A percentile compares a stretch with the other conserved stretches of the same genome.
phyloP scores from a whole-genome alignment of 2,113 vertebrate species.

The Percina caprodes region DNA sequence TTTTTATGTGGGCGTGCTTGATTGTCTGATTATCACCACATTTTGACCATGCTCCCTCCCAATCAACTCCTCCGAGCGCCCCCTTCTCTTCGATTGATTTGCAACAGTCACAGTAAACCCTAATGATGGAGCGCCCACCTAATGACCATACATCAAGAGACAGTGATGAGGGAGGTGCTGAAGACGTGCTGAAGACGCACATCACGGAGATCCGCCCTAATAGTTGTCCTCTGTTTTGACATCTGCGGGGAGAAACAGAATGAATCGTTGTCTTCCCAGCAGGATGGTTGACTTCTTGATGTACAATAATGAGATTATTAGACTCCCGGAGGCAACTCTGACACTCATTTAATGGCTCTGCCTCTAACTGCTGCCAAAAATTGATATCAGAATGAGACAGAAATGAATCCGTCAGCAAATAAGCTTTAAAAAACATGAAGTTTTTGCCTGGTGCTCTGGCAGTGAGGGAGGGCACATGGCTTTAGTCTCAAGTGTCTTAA shows the following conservation, averaged over 20 bases:
- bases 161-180: conserved; percentile 57
- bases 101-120: conserved; percentile 70
- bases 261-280: conserved; percentile 48
- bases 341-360: conserved; percentile 60
- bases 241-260: conserved; percentile 49
- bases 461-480: conserved; percentile 13
- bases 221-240: conserved; percentile 72
- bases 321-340: conserved; percentile 57
- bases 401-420: conserved; percentile 47
- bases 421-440: conserved; percentile 23
- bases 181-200: conserved; percentile 41
- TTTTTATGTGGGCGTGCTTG: conserved; percentile 74
- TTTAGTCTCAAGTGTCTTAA: conserved; percentile 46
- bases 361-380: conserved; percentile 43
- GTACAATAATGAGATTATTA: conserved; percentile 72
- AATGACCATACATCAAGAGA: conserved; percentile 72
- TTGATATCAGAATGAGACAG: conserved; percentile 39
- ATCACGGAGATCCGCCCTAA: conserved; percentile 51
- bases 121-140: conserved; percentile 70
- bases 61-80: conserved; percentile 65
- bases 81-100: conserved; percentile 69
- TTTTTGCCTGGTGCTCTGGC: conserved; percentile 9
- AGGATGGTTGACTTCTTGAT: conserved; percentile 63
- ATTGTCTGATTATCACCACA: conserved; percentile 79
- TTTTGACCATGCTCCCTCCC: conserved; percentile 66